Conservation (phyloP, 1,140 invertebrate genomes). For the Brachionus calyciflorus region DNA sequence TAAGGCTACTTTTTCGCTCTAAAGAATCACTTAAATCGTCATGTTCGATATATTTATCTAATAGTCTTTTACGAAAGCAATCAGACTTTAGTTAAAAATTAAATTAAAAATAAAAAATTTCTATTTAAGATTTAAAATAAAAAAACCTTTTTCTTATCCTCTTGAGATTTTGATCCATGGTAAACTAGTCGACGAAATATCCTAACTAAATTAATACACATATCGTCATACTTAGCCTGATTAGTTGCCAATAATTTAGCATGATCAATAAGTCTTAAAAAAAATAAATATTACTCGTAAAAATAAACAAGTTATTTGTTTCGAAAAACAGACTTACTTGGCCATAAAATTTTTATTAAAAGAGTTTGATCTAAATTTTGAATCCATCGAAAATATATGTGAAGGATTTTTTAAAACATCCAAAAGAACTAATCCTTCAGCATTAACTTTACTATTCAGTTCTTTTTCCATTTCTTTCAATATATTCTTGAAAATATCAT, state of each 20-base stretch:
- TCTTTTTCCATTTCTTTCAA: slow-evolving; percentile 85
- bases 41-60: not conserved
- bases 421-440: slow-evolving; percentile 89
- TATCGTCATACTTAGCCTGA: slow-evolving; percentile 24
- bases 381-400: not conserved
- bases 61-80: not conserved
- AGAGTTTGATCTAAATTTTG: not conserved
- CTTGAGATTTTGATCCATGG: not conserved
- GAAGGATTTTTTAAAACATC: slow-evolving; percentile 88
- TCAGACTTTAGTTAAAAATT: slow-evolving; percentile 8
- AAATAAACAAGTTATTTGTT: not conserved
- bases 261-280: slow-evolving; percentile 30
- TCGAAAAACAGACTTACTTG: not conserved
- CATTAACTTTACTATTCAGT: slow-evolving; percentile 85
- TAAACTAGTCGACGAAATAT: slow-evolving; percentile 25
- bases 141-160: not conserved
- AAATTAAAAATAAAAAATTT: not conserved
- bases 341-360: slow-evolving; percentile 14
- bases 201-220: slow-evolving; percentile 37
- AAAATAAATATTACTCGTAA: not conserved
- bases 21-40: not conserved
- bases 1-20: not conserved
- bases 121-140: not conserved
- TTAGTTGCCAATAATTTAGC: not conserved
- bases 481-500: slow-evolving; percentile 69